Conservation (phyloP, 2,113 vertebrate genomes). For the Gymnocephalus cernua region DNA sequence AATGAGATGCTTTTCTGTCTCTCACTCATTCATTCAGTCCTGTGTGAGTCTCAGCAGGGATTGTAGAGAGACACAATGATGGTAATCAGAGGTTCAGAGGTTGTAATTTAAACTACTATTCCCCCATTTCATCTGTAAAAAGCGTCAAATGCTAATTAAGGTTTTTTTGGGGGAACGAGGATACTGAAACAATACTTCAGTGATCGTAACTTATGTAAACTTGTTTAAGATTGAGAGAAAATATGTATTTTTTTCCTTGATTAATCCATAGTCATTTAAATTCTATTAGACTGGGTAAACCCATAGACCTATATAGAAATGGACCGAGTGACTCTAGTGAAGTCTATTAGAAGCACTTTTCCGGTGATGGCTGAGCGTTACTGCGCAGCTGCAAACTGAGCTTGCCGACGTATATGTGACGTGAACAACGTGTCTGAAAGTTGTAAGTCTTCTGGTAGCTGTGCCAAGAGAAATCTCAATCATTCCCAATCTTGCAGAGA, state of each 20-base stretch:
- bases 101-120: not conserved
- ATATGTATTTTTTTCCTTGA: not conserved
- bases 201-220: not conserved
- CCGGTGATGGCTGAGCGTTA: too few relatives aligned
- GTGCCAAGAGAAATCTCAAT: too few relatives aligned
- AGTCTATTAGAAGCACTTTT: too few relatives aligned
- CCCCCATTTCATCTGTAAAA: not conserved
- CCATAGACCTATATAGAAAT: too few relatives aligned
- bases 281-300: too few relatives aligned
- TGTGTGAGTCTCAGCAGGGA: not conserved
- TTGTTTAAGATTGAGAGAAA: not conserved
- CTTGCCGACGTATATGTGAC: too few relatives aligned
- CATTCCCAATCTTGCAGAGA: too few relatives aligned
- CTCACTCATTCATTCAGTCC: not conserved
- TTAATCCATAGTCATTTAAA: not conserved
- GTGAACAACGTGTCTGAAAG: too few relatives aligned
- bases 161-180: not conserved
- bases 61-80: not conserved
- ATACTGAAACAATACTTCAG: not conserved
- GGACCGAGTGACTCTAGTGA: too few relatives aligned
- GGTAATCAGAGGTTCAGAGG: conserved; percentile 1
- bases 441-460: too few relatives aligned
- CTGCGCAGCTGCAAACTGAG: too few relatives aligned
- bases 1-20: not conserved
- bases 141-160: not conserved